A percentile compares a stretch with the other conserved stretches of the same genome.
Conservation (phyloP, 2,113 vertebrate species). For the Pterocles gutturalis region DNA sequence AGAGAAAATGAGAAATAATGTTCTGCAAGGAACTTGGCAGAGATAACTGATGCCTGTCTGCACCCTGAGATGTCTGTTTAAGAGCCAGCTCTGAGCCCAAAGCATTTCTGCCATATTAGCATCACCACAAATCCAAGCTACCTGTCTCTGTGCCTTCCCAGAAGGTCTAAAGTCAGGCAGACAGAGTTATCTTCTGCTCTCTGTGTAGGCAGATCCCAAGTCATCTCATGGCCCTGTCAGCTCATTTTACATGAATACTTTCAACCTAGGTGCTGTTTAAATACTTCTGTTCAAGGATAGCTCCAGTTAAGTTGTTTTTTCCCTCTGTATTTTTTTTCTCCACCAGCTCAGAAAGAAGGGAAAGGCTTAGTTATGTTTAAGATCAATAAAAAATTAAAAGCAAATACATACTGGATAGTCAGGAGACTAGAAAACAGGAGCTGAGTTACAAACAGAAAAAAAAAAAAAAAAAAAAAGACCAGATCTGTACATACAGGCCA, state of each 20-base stretch:
- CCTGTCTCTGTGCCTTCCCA: neutral
- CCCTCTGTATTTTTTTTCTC: neutral
- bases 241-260: neutral
- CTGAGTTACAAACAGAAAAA: neutral
- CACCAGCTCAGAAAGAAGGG: neutral
- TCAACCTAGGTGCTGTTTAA: neutral
- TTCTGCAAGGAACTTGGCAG: neutral
- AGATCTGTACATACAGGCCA: neutral
- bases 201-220: neutral
- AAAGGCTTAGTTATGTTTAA: neutral
- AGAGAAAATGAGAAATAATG: neutral
- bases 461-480: neutral
- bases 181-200: neutral
- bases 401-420: neutral
- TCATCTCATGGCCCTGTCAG: neutral
- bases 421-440: neutral
- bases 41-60: neutral
- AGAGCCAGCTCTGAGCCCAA: neutral
- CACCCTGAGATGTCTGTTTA: neutral
- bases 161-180: neutral
- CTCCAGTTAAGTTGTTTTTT: neutral
- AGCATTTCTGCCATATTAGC: neutral
- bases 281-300: neutral
- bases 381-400: neutral
- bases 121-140: neutral